Percentiles rank a stretch among this genome's conserved stretches.
These are phyloP conservation scores for Dichetophora obliterata DNA, from an alignment of 2,888 invertebrate species.

Conservation along the genomic window DNA sequence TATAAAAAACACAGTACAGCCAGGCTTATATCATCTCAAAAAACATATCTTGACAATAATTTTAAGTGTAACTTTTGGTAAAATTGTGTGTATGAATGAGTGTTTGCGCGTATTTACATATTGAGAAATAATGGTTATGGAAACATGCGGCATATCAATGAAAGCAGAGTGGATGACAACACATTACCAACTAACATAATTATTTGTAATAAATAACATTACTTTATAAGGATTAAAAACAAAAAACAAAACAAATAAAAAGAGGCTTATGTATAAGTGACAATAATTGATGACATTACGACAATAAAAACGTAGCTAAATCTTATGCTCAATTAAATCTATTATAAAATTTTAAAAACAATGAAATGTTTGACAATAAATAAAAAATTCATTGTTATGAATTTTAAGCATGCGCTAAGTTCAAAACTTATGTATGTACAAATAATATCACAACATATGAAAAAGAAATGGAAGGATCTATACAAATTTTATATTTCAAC, in stretches of 20 bases:
- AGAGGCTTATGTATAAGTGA: conserved; percentile 40
- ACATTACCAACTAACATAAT: neutral
- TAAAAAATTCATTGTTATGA: conserved; percentile 31
- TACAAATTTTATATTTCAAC: conserved; percentile 28
- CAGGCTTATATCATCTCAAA: conserved; percentile 70
- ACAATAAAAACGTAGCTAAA: conserved; percentile 57
- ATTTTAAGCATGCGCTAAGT: neutral
- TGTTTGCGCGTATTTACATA: conserved; percentile 10
- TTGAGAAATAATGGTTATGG: neutral
- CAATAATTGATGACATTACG: conserved; percentile 53
- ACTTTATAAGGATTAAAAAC: conserved; percentile 41
- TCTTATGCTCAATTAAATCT: conserved; percentile 49
- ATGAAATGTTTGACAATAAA: conserved; percentile 51
- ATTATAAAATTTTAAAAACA: conserved; percentile 49
- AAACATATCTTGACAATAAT: conserved; percentile 70
- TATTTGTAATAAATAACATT: conserved; percentile 1
- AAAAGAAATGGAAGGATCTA: neutral
- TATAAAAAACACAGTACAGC: conserved; percentile 55
- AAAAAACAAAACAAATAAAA: conserved; percentile 28
- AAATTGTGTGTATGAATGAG: conserved; percentile 48
- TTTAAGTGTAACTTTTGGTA: conserved; percentile 60
- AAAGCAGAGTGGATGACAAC: neutral
- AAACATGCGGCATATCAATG: neutral
- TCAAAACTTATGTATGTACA: no score
- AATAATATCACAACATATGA: neutral